These are phyloP conservation scores for Philereme vetulata DNA, from an alignment of 2,888 invertebrate genomes.

Conservation along the genomic window DNA sequence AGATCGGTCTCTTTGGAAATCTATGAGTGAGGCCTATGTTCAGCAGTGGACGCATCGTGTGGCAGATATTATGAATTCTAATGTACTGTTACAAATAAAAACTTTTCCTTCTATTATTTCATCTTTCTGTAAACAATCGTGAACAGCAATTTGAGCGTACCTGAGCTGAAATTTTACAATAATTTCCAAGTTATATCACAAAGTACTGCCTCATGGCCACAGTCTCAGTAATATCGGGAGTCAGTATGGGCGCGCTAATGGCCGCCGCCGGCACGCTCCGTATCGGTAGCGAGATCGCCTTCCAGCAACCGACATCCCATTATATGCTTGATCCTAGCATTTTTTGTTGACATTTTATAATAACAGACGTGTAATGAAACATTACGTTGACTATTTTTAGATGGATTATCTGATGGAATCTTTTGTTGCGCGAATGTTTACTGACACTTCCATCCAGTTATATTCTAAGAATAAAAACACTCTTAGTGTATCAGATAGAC, in stretches of 20 bases:
- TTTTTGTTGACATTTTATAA: constrained; percentile 42
- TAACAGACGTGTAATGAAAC: constrained; percentile 27
- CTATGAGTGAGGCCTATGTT: too few species aligned
- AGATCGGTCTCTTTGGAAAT: too few species aligned
- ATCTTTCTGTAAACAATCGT: too few species aligned
- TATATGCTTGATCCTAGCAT: constrained; percentile 44
- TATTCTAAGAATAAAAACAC: too few species aligned
- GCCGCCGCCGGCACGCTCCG: constrained; percentile 64
- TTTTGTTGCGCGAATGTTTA: constrained; percentile 5
- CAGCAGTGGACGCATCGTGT: too few species aligned
- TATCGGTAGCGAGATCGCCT: constrained; percentile 64
- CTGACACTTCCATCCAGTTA: too few species aligned
- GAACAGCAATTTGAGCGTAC: too few species aligned
- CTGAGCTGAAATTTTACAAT: too few species aligned
- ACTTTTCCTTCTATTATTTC: too few species aligned
- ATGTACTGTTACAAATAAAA: too few species aligned
- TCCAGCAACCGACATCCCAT: constrained; percentile 50
- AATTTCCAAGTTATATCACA: neutral
- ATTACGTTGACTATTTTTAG: constrained; percentile 12
- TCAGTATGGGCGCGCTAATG: constrained; percentile 71
- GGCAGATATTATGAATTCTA: too few species aligned
- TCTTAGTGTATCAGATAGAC: too few species aligned
- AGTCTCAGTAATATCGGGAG: constrained; percentile 59
- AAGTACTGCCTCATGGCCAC: constrained; percentile 45
- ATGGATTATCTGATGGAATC: constrained; percentile 9